Conservation (phyloP, 2,113 vertebrate species). For the Bungarus multicinctus region DNA sequence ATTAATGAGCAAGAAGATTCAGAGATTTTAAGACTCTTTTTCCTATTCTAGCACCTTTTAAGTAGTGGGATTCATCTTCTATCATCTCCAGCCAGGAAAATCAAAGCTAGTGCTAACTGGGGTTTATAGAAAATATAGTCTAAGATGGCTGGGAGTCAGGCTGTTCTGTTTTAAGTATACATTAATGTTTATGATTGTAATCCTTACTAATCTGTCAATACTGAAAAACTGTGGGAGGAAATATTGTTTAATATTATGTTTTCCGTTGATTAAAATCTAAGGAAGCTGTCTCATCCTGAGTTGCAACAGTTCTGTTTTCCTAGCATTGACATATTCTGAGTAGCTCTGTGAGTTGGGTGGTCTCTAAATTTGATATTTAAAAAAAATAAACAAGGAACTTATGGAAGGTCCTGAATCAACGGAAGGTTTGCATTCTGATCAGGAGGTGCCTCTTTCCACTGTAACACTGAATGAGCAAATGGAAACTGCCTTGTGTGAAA, state of each 20-base stretch:
- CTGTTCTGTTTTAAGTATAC: not conserved
- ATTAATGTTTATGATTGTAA: not conserved
- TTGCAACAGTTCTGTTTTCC: not conserved
- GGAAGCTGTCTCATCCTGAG: not conserved
- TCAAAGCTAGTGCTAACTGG: not conserved
- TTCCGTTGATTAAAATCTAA: not conserved
- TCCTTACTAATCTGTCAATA: not conserved
- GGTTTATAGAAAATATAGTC: not conserved
- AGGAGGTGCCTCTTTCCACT: not conserved
- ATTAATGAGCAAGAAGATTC: not conserved
- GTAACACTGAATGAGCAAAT: not conserved
- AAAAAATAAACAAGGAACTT: not conserved
- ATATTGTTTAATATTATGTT: not conserved
- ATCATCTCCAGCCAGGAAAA: not conserved
- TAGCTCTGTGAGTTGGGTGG: not conserved
- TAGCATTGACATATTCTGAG: not conserved
- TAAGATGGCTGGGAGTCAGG: not conserved
- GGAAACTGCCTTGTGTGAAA: not conserved
- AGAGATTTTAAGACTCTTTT: not conserved
- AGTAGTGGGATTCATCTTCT: not conserved
- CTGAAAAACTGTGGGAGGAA: not conserved
- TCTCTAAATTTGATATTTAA: not conserved
- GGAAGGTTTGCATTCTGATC: not conserved
- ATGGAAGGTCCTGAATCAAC: not conserved
- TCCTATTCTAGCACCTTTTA: not conserved